A percentile compares a stretch with the other conserved stretches of the same genome.
Evolutionary conservation across 2,113 vertebrate genomes (phyloP).

Genomic region (Labeo catla): DNA sequence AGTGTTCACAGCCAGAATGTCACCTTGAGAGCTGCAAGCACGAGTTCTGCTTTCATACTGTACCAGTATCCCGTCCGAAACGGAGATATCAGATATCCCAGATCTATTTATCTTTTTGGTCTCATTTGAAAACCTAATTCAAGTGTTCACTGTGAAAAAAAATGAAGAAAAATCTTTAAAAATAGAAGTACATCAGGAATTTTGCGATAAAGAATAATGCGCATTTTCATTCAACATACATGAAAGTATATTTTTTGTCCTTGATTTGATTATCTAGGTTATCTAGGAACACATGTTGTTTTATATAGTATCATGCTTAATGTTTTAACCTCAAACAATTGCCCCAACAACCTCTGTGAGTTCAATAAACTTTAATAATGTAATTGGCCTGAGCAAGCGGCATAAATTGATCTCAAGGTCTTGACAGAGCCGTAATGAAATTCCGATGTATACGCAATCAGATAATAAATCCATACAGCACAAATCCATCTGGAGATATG

Average conservation of each 20-base stretch:
- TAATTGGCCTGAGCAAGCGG: not conserved
- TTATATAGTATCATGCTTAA: not conserved
- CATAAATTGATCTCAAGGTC: conserved; percentile 25
- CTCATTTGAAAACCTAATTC: not conserved
- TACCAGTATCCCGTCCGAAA: not conserved
- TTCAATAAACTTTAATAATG: conserved; percentile 28
- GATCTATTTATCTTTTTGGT: not conserved
- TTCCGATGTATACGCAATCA: conserved; percentile 34
- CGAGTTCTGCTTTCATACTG: not conserved
- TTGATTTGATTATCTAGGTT: not conserved
- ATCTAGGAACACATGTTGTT: not conserved
- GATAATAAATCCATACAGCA: not conserved
- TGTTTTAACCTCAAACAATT: not conserved
- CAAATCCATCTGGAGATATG: conserved; percentile 40
- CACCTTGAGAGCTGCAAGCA: conserved; percentile 7
- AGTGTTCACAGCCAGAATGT: not conserved
- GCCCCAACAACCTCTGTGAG: not conserved
- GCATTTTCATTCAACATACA: not conserved
- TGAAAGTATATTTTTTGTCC: too few relatives aligned
- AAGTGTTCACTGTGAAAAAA: not conserved
- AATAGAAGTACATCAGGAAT: not conserved
- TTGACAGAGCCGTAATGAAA: not conserved
- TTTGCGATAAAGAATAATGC: not conserved
- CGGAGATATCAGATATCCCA: conserved; percentile 8
- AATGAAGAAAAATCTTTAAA: not conserved